Evolutionary conservation across 2,797 vertebrate species (phyloP), one percentile per base, ranked within the genome.

Genomic region (Anguilla pacifica): DNA sequence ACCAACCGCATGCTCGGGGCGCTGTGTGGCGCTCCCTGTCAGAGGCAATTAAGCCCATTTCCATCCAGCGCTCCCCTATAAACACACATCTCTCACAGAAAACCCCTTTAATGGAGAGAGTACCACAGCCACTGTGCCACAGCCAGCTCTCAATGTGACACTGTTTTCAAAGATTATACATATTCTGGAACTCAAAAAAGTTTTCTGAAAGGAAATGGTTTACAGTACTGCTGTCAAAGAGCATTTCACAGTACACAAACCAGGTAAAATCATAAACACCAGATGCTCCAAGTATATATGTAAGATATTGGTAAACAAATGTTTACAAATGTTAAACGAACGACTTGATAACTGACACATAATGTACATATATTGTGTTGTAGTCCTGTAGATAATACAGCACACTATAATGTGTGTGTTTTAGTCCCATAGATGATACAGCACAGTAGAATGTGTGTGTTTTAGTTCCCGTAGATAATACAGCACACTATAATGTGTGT

Each of bases 31-130:
- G 61, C 13, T n/a, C 25, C 28, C 83, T 74, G 77, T 88, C 61
- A 84, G 51, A 90, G 87, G 84, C 74, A 43, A 82, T 74, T 70
- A 55, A n/a, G 59, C 83, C 88, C 51, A 46, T 85, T 39, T 87
- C 35, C 25, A 22, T 86, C 72, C 31, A 84, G 72, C 17, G 39
- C 6, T n/a, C 57, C 53, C 3, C 88, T 55, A 39, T 87, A 35
- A 89, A 88, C 86, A 74, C 79, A 88, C 59, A n/a, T 39, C 55
- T 43, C 61, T 87, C 64, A 72, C 67, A 28, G 79, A 77, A 25
- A 46, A 28, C 46, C 87, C 67, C 59, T 91, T 91, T 89, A 90
- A 90, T 90, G 84, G 22, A 25, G n/a, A 79, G 82, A 86, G 74
- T 46, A 84, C 49, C 67, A 84, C 51, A 28, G 39, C 85, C 81